Evolutionary conservation across 2,888 invertebrate genomes (phyloP), one percentile per base, ranked within the genome.

Genomic region (Epirrhoe tristata): DNA sequence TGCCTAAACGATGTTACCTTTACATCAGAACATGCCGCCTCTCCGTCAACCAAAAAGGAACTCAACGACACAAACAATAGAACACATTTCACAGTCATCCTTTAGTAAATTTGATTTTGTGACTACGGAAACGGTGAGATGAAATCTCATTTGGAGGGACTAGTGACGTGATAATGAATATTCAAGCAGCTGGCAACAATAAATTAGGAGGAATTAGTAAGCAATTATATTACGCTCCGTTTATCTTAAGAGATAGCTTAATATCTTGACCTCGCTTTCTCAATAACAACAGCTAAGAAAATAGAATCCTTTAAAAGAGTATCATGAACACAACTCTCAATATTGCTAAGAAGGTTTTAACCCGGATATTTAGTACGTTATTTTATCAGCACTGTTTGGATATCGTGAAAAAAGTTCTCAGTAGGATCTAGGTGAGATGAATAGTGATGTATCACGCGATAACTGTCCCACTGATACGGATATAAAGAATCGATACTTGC

Each of bases 401-500:
- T n/a, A n/a, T n/a, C n/a, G n/a, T n/a, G n/a, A n/a, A n/a, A n/a
- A n/a, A n/a, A n/a, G 39, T 12, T 43, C 39, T 43, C 4, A 12
- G 39, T 34, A 34, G 34, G 34, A 34, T 7, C 34, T 34, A 34
- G 7, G 34, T 5, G 12, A 12, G 48, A 48, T 48, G 16, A 31
- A 34, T 46, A 61, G 32, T 43, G 34, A 57, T 55, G 16, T 34
- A 64, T 63, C 72, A 71, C 69, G 70, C 69, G 16, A 72, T 67
- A 68, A 61, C 65, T 67, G 58, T 67, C 61, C 56, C 55, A 66
- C 60, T 65, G 66, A 50, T 61, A 59, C 66, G 59, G 60, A 71
- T 69, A 66, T 66, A 66, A 66, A 75, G 74, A 72, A 78, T 79
- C 77, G 81, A 81, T 79, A 77, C 77, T 78, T 82, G 81, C 82